Conservation (phyloP, 2,888 invertebrate species). For the Raillietiella orientalis region DNA sequence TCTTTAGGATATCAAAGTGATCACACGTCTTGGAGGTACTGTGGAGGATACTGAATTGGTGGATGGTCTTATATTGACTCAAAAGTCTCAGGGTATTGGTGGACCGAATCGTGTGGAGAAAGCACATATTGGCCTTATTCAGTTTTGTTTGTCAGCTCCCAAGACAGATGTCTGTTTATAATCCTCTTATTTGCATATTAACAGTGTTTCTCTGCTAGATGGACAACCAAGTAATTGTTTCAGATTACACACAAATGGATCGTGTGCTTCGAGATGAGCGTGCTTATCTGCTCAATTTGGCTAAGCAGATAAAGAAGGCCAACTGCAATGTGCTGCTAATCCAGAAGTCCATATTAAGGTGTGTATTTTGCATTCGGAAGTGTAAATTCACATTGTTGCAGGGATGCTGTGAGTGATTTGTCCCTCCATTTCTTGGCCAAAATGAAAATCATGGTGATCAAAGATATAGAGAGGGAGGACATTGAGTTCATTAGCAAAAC, state of each 20-base stretch:
- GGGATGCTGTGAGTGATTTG: slow-evolving; percentile 86
- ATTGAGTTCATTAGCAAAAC: slow-evolving; percentile 92
- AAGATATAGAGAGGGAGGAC: slow-evolving; percentile 91
- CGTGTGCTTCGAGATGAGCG: slow-evolving; percentile 89
- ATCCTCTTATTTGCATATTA: slow-evolving; percentile 1
- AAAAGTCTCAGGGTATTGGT: slow-evolving; percentile 53
- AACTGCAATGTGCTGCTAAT: slow-evolving; percentile 93
- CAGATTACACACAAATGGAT: slow-evolving; percentile 99
- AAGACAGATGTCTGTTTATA: slow-evolving; percentile 63
- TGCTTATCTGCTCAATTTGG: slow-evolving; percentile 84
- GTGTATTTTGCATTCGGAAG: slow-evolving; percentile 6
- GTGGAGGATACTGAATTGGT: slow-evolving; percentile 88
- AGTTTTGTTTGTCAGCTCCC: slow-evolving; percentile 97
- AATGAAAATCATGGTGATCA: slow-evolving; percentile 92
- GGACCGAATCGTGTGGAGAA: slow-evolving; percentile 83
- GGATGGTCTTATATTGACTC: slow-evolving; percentile 79
- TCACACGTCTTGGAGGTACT: slow-evolving; percentile 81
- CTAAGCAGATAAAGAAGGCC: slow-evolving; percentile 91
- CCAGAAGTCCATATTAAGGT: slow-evolving; percentile 44
- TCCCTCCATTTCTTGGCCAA: slow-evolving; percentile 94
- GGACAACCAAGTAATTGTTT: slow-evolving; percentile 72
- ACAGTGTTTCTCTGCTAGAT: slow-evolving; percentile 21
- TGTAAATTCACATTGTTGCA: slow-evolving; percentile 12
- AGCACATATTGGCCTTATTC: slow-evolving; percentile 91
- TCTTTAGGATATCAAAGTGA: slow-evolving; percentile 58